Percentiles rank a stretch among this genome's conserved stretches.
Conservation (phyloP, 2,113 vertebrate species). For the Numida meleagris region DNA sequence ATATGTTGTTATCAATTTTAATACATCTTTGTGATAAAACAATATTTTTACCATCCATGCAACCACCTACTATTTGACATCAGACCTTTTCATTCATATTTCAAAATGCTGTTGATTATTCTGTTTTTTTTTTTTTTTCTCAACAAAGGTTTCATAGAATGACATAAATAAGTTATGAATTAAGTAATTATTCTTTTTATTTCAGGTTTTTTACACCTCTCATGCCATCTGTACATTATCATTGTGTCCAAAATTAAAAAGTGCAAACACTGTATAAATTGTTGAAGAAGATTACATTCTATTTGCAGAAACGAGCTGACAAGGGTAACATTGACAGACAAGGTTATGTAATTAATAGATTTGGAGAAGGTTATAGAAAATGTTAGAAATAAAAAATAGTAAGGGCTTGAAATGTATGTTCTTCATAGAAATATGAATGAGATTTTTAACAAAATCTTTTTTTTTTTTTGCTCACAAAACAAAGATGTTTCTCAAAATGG, state of each 20-base stretch:
- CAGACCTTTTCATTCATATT: neutral
- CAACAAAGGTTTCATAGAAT: neutral
- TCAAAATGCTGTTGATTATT: neutral
- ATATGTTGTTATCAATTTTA: neutral
- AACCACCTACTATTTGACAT: neutral
- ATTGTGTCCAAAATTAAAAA: neutral
- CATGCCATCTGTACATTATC: neutral
- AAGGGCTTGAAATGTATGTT: neutral
- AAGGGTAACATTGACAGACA: neutral
- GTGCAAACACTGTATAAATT: neutral
- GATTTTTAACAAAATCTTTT: neutral
- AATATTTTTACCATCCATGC: neutral
- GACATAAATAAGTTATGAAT: neutral
- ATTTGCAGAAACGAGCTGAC: neutral
- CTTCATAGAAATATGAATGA: neutral
- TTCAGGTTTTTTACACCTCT: neutral
- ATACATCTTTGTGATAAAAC: neutral
- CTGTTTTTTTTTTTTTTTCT: neutral
- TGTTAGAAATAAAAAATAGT: neutral
- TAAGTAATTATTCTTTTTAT: neutral
- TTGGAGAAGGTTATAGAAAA: neutral
- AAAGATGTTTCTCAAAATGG: neutral
- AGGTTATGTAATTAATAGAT: neutral
- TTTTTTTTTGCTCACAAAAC: neutral
- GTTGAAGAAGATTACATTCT: neutral